Conservation (phyloP, 2,888 invertebrate genomes). For the Poecilobothrus nobilitatus region DNA sequence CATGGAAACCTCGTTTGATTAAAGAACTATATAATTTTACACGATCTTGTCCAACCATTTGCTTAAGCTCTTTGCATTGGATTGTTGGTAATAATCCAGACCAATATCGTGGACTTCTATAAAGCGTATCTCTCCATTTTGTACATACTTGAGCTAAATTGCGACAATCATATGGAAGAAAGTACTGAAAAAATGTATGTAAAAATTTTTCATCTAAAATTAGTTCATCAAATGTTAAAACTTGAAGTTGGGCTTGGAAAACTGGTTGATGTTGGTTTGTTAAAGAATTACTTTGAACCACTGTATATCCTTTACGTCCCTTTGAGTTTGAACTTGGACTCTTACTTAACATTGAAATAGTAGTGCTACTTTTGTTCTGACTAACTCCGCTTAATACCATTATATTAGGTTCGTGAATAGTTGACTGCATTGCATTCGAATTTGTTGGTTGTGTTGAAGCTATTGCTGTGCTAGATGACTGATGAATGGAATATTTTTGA, state of each 20-base stretch:
- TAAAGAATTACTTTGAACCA: conserved; percentile 16
- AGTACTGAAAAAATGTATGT: conserved; percentile 73
- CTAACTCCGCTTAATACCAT: conserved; percentile 28
- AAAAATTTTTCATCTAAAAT: conserved; percentile 79
- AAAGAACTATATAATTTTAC: conserved; percentile 68
- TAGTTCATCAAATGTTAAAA: conserved; percentile 63
- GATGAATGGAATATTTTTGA: neutral
- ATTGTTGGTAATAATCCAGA: conserved; percentile 74
- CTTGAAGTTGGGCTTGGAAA: conserved; percentile 46
- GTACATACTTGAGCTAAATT: conserved; percentile 75
- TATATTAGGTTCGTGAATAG: conserved; percentile 14
- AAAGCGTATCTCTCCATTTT: conserved; percentile 81
- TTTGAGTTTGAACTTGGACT: conserved; percentile 31
- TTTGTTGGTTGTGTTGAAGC: conserved; percentile 15
- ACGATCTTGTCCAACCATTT: conserved; percentile 50
- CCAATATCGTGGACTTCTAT: conserved; percentile 84
- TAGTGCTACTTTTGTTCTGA: conserved; percentile 22
- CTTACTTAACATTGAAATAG: neutral
- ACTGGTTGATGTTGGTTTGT: conserved; percentile 31
- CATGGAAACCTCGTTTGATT: conserved; percentile 76
- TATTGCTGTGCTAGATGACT: conserved; percentile 9
- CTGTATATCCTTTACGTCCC: conserved; percentile 15
- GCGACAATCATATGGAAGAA: conserved; percentile 68
- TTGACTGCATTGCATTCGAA: conserved; percentile 10
- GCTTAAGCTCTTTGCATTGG: conserved; percentile 73